Evolutionary conservation across 2,797 vertebrate genomes (phyloP), one percentile per base, ranked within the genome.

Genomic region (Amblyraja radiata): DNA sequence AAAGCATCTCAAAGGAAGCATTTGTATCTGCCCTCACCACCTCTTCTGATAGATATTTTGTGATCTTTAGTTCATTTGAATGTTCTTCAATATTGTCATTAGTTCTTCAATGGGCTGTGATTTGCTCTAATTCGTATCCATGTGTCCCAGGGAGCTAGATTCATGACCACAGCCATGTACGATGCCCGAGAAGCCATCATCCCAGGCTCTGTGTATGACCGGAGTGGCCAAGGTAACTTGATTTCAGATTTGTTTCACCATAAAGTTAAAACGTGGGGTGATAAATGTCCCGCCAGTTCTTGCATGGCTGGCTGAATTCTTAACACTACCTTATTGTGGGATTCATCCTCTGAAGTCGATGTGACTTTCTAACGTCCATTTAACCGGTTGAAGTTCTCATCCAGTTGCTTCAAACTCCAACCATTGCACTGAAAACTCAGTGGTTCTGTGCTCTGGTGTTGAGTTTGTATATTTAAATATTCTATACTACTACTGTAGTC

Each of bases 101-200:
- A 21, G 18, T 88, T 36, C 6, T 65, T 36, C 28, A 63, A 16
- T 36, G n/a, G 0, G 7, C 6, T 9, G 1, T 68, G 13, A 18
- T 88, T 32, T 32, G 58, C 3, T 65, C 25, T 65, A 65, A 88
- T 36, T 2, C 3, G 68, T 68, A 68, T 88, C n/a, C 7, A 65
- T 39, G 93, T 86, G 61, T 93, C 94, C 14, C 94, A 99, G 99
- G 99, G 99, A 1, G 99, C 98, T 3, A 98, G 99, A 28, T 99
- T 99, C 95, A 99, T 99, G 99, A 99, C 98, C 21, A 99, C 98
- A 6, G 99, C 98, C 8, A 99, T 99, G 99, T 99, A 99, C 0
- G 99, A 99, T 6, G 99, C 99, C 1, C 97, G 99, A 0, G 99
- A 99, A 95, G 99, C 98, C 23, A 98, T 99, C 93, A 99, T 99